phyloP scores from a whole-genome alignment of 2,888 invertebrate genomes.

The Pandemis heparana region DNA sequence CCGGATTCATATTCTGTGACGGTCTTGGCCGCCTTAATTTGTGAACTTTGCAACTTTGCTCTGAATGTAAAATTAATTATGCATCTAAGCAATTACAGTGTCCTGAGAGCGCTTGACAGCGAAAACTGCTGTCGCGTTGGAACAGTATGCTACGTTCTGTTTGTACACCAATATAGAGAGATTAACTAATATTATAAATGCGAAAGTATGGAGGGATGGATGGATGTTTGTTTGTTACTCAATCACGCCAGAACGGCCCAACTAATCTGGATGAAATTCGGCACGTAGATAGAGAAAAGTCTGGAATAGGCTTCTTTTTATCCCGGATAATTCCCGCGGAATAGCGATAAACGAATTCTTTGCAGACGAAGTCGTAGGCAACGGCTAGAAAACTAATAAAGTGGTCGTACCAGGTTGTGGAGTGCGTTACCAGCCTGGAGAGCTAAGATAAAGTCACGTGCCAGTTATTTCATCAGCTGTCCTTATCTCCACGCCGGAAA shows the following conservation, averaged over 20 bases:
- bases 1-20: conserved; percentile 25
- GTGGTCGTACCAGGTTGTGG: too few relatives aligned
- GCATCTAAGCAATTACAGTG: conserved; percentile 36
- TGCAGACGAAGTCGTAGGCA: too few relatives aligned
- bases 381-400: neutral
- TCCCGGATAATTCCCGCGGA: too few relatives aligned
- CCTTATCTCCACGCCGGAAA: too few relatives aligned
- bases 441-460: too few relatives aligned
- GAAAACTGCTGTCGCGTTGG: neutral
- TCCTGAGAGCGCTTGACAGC: conserved; percentile 25
- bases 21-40: neutral
- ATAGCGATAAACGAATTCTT: too few relatives aligned
- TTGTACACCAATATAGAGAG: neutral
- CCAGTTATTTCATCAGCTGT: too few relatives aligned
- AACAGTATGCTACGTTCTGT: conserved; percentile 6
- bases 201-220: neutral
- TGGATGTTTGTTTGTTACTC: too few relatives aligned
- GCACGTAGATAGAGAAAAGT: too few relatives aligned
- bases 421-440: too few relatives aligned
- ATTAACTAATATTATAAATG: neutral
- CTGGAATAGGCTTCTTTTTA: too few relatives aligned
- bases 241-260: neutral
- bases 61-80: conserved; percentile 39
- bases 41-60: conserved; percentile 22
- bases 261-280: neutral